Evolutionary conservation across 2,113 vertebrate species (phyloP).

Genomic region (Catagonus wagneri): DNA sequence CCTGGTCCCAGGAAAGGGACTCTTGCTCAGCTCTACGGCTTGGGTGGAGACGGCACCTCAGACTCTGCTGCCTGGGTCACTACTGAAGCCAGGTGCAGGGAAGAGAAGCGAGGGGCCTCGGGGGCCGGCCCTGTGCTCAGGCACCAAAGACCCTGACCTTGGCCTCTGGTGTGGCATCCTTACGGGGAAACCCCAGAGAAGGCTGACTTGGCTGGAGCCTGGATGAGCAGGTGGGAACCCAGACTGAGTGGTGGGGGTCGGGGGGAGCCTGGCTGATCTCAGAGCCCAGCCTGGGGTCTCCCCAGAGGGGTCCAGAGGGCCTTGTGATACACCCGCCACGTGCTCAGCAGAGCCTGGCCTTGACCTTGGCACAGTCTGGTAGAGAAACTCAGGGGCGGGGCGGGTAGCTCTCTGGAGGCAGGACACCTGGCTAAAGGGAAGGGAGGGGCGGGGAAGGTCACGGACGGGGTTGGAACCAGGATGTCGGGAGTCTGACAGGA

Average conservation of each 20-base stretch:
- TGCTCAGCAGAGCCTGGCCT: not conserved
- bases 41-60: constrained; percentile 72
- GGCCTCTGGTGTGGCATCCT: not conserved
- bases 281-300: not conserved
- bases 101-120: not conserved
- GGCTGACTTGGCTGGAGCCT: not conserved
- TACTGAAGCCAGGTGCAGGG: not conserved
- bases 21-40: constrained; percentile 79
- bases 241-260: not conserved
- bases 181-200: not conserved
- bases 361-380: not conserved
- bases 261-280: not conserved
- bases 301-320: not conserved
- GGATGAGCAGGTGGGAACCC: not conserved
- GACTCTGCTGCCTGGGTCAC: constrained; percentile 78
- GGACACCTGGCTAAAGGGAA: not conserved
- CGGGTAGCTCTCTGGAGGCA: not conserved
- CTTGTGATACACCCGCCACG: too few species aligned
- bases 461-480: not conserved
- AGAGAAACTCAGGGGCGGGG: not conserved
- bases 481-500: not conserved
- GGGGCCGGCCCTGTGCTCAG: not conserved
- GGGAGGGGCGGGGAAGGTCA: not conserved
- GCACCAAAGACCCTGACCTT: not conserved
- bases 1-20: constrained; percentile 69